These are phyloP conservation scores for Phaedon cochleariae DNA, from an alignment of 2,888 invertebrate species.

Conservation along the genomic window DNA sequence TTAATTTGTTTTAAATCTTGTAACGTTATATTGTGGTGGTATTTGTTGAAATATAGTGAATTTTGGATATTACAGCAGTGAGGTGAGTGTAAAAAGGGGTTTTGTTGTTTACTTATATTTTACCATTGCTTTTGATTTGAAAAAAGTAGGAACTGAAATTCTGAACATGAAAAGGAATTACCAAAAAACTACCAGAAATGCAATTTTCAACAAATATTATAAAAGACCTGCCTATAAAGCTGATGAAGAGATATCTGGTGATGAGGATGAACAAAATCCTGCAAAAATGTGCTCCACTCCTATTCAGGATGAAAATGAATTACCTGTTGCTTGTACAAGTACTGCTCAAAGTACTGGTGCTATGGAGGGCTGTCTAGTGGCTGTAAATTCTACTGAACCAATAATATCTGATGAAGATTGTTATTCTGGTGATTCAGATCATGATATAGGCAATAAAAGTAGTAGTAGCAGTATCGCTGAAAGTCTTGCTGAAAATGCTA, in stretches of 20 bases:
- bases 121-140: neutral
- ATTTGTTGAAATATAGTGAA: too few species aligned
- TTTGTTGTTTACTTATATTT: neutral
- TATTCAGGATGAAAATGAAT: neutral
- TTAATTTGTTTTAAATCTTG: too few species aligned
- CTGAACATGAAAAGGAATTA: conserved; percentile 7
- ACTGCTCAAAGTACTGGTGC: neutral
- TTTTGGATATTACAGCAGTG: neutral
- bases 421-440: conserved; percentile 6
- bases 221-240: conserved; percentile 1
- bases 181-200: conserved; percentile 10
- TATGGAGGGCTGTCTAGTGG: neutral
- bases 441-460: neutral
- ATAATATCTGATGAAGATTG: neutral
- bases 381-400: neutral
- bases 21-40: too few species aligned
- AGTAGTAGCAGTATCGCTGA: neutral
- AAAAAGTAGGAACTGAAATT: neutral
- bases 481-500: neutral
- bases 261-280: conserved; percentile 5
- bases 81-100: neutral
- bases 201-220: conserved; percentile 11
- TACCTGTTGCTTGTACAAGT: neutral
- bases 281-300: neutral
- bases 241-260: conserved; percentile 2